These are phyloP conservation scores for Clitarchus hookeri DNA, from an alignment of 2,888 invertebrate genomes.

Conservation along the genomic window DNA sequence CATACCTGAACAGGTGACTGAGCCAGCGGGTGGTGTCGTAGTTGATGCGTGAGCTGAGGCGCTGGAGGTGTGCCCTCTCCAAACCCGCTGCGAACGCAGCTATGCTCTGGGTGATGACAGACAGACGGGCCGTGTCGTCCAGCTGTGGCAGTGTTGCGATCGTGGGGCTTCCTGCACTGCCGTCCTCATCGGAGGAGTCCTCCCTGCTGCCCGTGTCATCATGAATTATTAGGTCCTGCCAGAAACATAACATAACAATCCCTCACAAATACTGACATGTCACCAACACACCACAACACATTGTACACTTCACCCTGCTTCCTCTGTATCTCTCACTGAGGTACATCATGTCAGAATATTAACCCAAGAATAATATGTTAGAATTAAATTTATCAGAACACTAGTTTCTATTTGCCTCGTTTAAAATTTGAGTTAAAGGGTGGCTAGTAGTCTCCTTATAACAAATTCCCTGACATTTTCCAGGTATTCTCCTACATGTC, in stretches of 20 bases:
- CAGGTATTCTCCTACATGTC: too few relatives aligned
- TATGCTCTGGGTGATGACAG: slow-evolving; percentile 85
- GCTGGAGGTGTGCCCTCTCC: slow-evolving; percentile 76
- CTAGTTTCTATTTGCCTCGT: too few relatives aligned
- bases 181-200: slow-evolving; percentile 38
- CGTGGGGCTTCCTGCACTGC: slow-evolving; percentile 43
- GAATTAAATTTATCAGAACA: too few relatives aligned
- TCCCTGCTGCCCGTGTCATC: slow-evolving; percentile 48
- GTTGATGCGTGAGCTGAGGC: slow-evolving; percentile 78
- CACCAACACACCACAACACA: too few relatives aligned
- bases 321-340: too few relatives aligned
- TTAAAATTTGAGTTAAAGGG: too few relatives aligned
- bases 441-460: too few relatives aligned
- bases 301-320: too few relatives aligned
- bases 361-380: too few relatives aligned
- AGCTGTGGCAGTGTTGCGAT: slow-evolving; percentile 53
- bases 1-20: slow-evolving; percentile 79
- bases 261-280: too few relatives aligned
- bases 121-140: slow-evolving; percentile 58
- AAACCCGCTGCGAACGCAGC: slow-evolving; percentile 85
- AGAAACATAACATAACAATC: not conserved
- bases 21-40: slow-evolving; percentile 89
- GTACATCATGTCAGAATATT: too few relatives aligned
- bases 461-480: too few relatives aligned
- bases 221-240: slow-evolving; percentile 52